These are phyloP conservation scores for Cryptus viduatorius DNA, from an alignment of 2,888 invertebrate species.

Conservation along the genomic window DNA sequence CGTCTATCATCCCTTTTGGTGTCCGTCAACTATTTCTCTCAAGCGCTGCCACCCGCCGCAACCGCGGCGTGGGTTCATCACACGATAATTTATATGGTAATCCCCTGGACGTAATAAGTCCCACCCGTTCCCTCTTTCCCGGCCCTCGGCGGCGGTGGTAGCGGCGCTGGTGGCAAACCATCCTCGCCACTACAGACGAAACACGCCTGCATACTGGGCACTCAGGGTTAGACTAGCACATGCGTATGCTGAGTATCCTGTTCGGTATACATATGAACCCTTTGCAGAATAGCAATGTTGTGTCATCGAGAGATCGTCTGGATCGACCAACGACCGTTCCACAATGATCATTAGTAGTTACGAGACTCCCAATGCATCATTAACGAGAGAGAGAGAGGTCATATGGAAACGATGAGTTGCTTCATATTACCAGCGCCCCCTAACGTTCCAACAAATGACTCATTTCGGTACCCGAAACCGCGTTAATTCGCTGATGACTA, in stretches of 20 bases:
- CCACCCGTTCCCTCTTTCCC: constrained; percentile 60
- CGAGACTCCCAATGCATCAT: constrained; percentile 69
- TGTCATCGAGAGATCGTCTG: constrained; percentile 29
- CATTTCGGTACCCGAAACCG: too few species aligned
- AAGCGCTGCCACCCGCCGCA: constrained; percentile 70
- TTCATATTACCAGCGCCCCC: neutral
- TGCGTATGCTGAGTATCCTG: constrained; percentile 27
- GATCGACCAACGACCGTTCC: constrained; percentile 30
- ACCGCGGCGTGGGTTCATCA: constrained; percentile 78
- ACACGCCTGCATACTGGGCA: constrained; percentile 70
- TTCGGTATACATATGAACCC: constrained; percentile 11
- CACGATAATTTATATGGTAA: constrained; percentile 83
- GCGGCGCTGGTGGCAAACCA: constrained; percentile 72
- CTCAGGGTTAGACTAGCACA: constrained; percentile 50
- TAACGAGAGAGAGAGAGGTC: constrained; percentile 78
- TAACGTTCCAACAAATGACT: too few species aligned
- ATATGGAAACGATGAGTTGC: constrained; percentile 73
- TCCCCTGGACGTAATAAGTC: constrained; percentile 82
- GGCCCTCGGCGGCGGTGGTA: constrained; percentile 68
- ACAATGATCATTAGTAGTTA: constrained; percentile 13
- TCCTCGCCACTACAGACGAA: constrained; percentile 78
- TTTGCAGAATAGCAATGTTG: constrained; percentile 26
- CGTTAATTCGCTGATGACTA: too few species aligned
- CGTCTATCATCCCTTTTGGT: constrained; percentile 42
- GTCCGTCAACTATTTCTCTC: constrained; percentile 58